Percentiles rank a stretch among this genome's conserved stretches.
phyloP scores from a whole-genome alignment of 2,113 vertebrate genomes.

The Nicator chloris region DNA sequence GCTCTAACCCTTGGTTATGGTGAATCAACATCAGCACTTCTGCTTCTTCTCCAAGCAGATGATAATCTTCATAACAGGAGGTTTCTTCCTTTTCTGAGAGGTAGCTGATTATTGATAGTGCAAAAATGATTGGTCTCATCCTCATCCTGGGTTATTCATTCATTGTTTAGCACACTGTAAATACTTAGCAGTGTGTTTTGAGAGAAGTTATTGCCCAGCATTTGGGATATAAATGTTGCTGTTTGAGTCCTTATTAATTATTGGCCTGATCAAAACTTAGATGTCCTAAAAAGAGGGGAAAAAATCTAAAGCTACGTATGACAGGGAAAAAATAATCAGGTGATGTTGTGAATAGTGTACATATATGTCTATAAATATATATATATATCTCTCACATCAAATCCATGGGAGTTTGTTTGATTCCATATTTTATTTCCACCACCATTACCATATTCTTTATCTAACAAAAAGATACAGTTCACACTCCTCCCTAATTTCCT shows the following conservation, averaged over 20 bases:
- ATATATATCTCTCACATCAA: background rate
- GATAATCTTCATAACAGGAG: background rate
- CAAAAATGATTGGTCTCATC: background rate
- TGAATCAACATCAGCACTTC: background rate
- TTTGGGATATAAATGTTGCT: conserved; percentile 46
- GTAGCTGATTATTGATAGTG: background rate
- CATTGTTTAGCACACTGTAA: background rate
- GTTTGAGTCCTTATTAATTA: conserved; percentile 52
- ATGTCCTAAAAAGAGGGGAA: background rate
- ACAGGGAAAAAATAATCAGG: background rate
- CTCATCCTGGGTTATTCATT: background rate
- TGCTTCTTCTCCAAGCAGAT: background rate
- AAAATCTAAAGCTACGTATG: background rate
- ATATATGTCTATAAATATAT: background rate
- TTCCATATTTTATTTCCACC: background rate
- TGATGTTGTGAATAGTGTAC: background rate
- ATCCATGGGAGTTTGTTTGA: background rate
- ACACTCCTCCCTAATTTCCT: background rate
- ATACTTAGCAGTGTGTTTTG: conserved; percentile 26
- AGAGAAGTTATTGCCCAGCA: conserved; percentile 39
- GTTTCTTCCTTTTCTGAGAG: background rate
- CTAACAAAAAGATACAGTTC: background rate
- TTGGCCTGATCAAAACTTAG: conserved; percentile 10
- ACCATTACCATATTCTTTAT: background rate
- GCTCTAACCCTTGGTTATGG: background rate